phyloP scores from a whole-genome alignment of 2,113 vertebrate genomes.

The Python bivittatus region DNA sequence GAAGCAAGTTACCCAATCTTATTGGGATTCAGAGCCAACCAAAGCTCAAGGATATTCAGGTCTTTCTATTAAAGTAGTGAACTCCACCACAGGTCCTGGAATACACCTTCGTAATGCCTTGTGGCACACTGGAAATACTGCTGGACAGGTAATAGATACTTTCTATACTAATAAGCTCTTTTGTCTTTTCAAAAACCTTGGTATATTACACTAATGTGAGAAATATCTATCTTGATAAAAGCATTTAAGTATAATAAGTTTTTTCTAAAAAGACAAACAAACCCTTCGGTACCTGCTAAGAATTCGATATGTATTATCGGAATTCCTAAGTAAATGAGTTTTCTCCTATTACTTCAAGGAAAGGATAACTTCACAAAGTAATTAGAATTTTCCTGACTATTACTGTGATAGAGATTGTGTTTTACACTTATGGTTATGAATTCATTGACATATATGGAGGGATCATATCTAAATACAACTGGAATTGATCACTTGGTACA shows the following conservation, averaged over 20 bases:
- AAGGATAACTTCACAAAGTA: background rate
- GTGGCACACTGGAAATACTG: slow-evolving; percentile 97
- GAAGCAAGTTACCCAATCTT: slow-evolving; percentile 98
- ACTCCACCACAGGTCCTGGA: slow-evolving; percentile 97
- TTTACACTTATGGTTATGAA: background rate
- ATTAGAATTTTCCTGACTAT: background rate
- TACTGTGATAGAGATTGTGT: background rate
- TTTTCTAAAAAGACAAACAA: background rate
- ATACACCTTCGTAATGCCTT: slow-evolving; percentile 96
- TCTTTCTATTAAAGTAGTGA: slow-evolving; percentile 96
- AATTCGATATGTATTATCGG: background rate
- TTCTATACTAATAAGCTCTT: background rate
- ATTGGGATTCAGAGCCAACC: slow-evolving; percentile 92
- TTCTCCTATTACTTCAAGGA: background rate
- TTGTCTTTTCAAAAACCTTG: background rate
- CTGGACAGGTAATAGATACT: slow-evolving; percentile 83
- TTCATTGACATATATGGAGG: background rate
- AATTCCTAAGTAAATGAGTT: background rate
- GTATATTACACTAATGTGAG: background rate
- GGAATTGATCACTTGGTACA: background rate
- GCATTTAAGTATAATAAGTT: background rate
- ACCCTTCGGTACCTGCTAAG: background rate
- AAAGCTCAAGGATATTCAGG: slow-evolving; percentile 96
- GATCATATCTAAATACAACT: background rate
- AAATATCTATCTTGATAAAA: background rate